These are phyloP conservation scores for Uromys caudimaculatus DNA, from an alignment of 2,797 vertebrate genomes.

Conservation along the genomic window DNA sequence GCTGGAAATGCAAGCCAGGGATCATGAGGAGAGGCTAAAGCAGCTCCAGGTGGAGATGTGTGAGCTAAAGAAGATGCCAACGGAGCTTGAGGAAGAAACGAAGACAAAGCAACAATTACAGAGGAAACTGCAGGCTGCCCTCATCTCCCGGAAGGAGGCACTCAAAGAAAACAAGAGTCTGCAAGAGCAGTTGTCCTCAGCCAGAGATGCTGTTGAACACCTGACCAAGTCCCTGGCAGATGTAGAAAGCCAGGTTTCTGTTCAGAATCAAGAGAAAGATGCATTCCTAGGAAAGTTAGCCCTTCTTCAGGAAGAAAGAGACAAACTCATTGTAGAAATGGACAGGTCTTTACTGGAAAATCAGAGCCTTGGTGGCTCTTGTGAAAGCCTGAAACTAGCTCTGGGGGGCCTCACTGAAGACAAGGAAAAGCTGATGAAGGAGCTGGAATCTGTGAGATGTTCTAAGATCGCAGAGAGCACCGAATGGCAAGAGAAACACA, in stretches of 20 bases:
- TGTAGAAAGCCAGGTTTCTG: conserved; percentile 80
- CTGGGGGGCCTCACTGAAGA: conserved; percentile 92
- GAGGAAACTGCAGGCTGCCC: conserved; percentile 96
- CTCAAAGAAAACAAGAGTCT: conserved; percentile 93
- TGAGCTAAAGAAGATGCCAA: conserved; percentile 89
- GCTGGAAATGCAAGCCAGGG: conserved; percentile 88
- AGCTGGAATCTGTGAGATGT: conserved; percentile 88
- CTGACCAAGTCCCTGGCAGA: conserved; percentile 86
- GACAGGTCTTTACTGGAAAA: conserved; percentile 92
- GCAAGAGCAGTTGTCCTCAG: conserved; percentile 90
- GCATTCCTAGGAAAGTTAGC: conserved; percentile 84
- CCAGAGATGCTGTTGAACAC: conserved; percentile 84
- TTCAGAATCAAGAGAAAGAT: conserved; percentile 83
- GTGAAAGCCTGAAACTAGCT: conserved; percentile 93
- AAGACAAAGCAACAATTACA: conserved; percentile 92
- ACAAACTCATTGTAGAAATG: conserved; percentile 92
- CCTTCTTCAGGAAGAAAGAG: conserved; percentile 88
- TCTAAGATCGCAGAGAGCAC: conserved; percentile 86
- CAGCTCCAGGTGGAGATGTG: conserved; percentile 88
- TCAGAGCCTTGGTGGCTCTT: conserved; percentile 92
- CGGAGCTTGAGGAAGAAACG: conserved; percentile 86
- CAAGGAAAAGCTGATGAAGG: conserved; percentile 90
- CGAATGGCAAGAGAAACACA: conserved; percentile 92
- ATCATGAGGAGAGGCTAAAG: conserved; percentile 89
- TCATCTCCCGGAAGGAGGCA: conserved; percentile 96